These are phyloP conservation scores for Aspidoscelis tigris DNA, from an alignment of 2,113 vertebrate species.

Conservation along the genomic window DNA sequence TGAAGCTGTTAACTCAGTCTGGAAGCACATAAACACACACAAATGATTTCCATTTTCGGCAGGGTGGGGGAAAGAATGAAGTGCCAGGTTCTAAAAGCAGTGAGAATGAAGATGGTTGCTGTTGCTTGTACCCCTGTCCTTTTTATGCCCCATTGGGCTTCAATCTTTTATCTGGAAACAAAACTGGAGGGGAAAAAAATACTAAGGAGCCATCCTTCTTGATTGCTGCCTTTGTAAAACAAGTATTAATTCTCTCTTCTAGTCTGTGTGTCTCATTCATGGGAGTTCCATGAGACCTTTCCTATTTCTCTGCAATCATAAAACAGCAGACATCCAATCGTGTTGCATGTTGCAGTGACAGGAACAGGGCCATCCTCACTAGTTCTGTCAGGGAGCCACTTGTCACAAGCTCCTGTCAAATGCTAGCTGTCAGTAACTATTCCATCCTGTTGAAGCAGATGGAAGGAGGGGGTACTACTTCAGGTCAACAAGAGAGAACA, in stretches of 20 bases:
- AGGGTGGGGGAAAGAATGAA: not conserved
- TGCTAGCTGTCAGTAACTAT: not conserved
- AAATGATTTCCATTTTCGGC: not conserved
- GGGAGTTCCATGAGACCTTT: not conserved
- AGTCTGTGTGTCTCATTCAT: not conserved
- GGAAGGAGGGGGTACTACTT: not conserved
- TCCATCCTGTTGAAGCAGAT: not conserved
- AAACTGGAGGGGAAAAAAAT: not conserved
- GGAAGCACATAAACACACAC: not conserved
- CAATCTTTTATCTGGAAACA: constrained; percentile 13
- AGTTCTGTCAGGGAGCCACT: not conserved
- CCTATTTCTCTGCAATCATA: not conserved
- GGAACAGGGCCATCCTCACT: not conserved
- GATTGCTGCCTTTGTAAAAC: not conserved
- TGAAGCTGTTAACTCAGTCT: constrained; percentile 24
- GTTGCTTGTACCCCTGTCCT: not conserved
- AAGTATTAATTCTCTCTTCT: not conserved
- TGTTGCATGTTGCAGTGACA: not conserved
- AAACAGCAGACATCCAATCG: not conserved
- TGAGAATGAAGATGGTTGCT: not conserved
- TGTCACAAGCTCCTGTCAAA: not conserved
- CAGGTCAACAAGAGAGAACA: too few relatives aligned
- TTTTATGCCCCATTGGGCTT: not conserved
- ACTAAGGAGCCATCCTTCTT: constrained; percentile 9
- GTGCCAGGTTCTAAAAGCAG: not conserved